These are phyloP conservation scores for Melanotaenia boesemani DNA, from an alignment of 2,797 vertebrate genomes.

Conservation along the genomic window DNA sequence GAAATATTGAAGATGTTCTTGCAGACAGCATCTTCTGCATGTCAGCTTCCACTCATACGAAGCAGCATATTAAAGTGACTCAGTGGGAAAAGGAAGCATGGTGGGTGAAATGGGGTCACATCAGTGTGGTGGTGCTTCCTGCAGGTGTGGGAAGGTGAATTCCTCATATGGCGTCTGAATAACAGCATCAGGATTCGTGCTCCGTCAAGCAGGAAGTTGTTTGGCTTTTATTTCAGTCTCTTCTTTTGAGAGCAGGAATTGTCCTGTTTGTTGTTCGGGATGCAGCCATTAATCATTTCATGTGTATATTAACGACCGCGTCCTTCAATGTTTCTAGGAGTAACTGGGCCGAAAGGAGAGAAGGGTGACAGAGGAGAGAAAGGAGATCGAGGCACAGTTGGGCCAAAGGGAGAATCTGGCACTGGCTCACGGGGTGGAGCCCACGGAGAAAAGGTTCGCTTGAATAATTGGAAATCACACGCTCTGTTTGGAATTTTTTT, in stretches of 20 bases:
- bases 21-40: constrained; percentile 2
- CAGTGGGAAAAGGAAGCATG: background rate
- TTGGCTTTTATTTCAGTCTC: constrained; percentile 15
- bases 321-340: constrained; percentile 44
- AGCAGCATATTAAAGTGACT: constrained; percentile 11
- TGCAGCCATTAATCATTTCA: constrained; percentile 52
- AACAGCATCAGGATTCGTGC: constrained; percentile 22
- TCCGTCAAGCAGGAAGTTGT: constrained; percentile 33
- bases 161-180: constrained; percentile 23
- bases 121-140: constrained; percentile 25
- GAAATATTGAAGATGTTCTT: background rate
- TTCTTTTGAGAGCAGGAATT: constrained; percentile 29
- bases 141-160: constrained; percentile 36
- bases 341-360: constrained; percentile 74
- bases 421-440: constrained; percentile 53
- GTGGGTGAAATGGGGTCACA: constrained; percentile 8
- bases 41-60: background rate
- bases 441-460: constrained; percentile 71
- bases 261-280: constrained; percentile 46
- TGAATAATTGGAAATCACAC: background rate
- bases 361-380: constrained; percentile 82
- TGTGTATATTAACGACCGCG: constrained; percentile 35
- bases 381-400: constrained; percentile 80
- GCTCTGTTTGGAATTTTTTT: background rate
- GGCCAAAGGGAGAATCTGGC: constrained; percentile 84